Percentiles rank a stretch among this genome's conserved stretches.
phyloP scores from a whole-genome alignment of 2,113 vertebrate genomes.

The Eolophus roseicapilla region DNA sequence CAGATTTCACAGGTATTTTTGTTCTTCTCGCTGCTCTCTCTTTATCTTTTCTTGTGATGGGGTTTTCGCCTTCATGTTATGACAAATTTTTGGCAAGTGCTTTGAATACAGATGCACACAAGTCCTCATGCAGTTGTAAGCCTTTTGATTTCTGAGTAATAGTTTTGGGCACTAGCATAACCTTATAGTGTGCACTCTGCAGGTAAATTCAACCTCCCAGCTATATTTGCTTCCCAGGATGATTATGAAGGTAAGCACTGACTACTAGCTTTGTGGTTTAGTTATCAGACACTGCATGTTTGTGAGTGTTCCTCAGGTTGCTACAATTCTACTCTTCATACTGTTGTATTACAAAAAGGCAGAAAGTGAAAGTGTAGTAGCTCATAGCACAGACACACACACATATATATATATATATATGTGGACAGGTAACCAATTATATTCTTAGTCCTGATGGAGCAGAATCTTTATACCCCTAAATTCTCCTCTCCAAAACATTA shows the following conservation, averaged over 20 bases:
- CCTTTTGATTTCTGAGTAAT: background rate
- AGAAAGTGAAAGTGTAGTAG: background rate
- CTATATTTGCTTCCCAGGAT: background rate
- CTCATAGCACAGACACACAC: background rate
- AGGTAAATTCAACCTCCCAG: background rate
- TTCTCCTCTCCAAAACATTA: background rate
- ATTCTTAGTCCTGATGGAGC: background rate
- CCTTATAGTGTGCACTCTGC: background rate
- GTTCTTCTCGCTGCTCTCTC: background rate
- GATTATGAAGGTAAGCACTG: background rate
- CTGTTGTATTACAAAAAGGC: background rate
- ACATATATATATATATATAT: background rate
- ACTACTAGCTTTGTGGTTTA: background rate
- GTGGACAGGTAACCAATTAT: background rate
- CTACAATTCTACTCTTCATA: background rate
- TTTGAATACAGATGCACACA: conserved; percentile 38
- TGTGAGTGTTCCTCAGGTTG: background rate
- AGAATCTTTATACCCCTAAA: background rate
- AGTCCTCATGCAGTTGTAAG: background rate
- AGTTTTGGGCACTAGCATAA: background rate
- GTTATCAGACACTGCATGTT: background rate
- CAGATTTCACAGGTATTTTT: conserved; percentile 1
- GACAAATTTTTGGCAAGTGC: background rate
- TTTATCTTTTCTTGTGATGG: background rate
- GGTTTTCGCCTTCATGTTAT: conserved; percentile 21